phyloP scores from a whole-genome alignment of 2,797 vertebrate genomes.

The Centroberyx gerrardi region DNA sequence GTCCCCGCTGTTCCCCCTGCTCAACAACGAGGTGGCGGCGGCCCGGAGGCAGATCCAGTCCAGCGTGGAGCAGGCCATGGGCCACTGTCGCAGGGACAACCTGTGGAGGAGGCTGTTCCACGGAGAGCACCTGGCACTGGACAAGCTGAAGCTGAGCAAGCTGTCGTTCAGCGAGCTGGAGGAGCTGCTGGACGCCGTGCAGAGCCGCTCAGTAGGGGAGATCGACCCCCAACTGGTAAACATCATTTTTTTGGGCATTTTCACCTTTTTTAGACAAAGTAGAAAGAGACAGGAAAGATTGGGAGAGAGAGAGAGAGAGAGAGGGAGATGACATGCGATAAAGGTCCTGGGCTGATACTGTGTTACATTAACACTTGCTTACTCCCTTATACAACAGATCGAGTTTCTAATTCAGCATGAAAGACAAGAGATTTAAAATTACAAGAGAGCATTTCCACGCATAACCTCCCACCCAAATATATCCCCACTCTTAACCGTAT shows the following conservation, averaged over 20 bases:
- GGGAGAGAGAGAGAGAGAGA: too few species aligned
- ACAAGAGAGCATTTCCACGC: too few species aligned
- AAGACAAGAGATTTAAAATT: too few species aligned
- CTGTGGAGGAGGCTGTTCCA: constrained; percentile 98
- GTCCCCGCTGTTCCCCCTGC: constrained; percentile 91
- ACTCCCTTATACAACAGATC: too few species aligned
- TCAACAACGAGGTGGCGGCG: constrained; percentile 90
- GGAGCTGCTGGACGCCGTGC: constrained; percentile 94
- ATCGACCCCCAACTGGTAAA: constrained; percentile 96
- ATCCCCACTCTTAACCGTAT: too few species aligned
- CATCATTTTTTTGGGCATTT: too few species aligned
- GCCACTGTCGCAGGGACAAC: constrained; percentile 96
- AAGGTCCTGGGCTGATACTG: too few species aligned
- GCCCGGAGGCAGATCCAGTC: constrained; percentile 91
- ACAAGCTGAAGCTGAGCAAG: constrained; percentile 94
- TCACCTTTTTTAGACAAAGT: not conserved
- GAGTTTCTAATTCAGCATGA: too few species aligned
- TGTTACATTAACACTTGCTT: too few species aligned
- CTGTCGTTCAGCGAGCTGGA: constrained; percentile 93
- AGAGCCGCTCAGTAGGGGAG: constrained; percentile 93
- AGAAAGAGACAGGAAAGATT: too few species aligned
- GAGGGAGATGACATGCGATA: too few species aligned
- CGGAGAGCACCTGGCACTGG: constrained; percentile 93
- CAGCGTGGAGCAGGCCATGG: constrained; percentile 95
- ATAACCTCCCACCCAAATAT: too few species aligned